Conservation (phyloP, 2,797 vertebrate genomes). For the Lepidocolaptes lacrymiger region DNA sequence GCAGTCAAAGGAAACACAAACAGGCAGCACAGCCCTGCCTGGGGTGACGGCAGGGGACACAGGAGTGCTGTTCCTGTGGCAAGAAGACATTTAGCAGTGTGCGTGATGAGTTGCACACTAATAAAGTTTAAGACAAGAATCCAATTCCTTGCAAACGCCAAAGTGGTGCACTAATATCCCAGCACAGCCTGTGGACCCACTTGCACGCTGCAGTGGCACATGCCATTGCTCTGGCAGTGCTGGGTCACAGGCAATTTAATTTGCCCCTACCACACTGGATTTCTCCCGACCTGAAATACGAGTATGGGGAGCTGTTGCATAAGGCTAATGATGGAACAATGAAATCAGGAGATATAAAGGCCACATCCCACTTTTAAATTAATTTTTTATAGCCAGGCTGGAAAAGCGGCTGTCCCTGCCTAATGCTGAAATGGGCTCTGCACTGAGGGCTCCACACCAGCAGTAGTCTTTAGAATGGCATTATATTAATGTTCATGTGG, state of each 20-base stretch:
- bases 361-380: slow-evolving; percentile 18
- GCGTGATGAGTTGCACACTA: not conserved
- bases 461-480: not conserved
- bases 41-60: not conserved
- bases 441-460: not conserved
- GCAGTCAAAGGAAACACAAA: slow-evolving; percentile 43
- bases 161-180: not conserved
- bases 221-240: not conserved
- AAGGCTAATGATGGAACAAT: not conserved
- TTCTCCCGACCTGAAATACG: not conserved
- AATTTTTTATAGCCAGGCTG: slow-evolving; percentile 2
- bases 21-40: not conserved
- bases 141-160: not conserved
- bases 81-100: not conserved
- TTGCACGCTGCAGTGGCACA: fast-evolving
- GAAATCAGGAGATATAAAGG: not conserved
- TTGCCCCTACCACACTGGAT: not conserved
- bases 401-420: not conserved
- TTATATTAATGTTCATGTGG: not conserved
- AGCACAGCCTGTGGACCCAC: not conserved
- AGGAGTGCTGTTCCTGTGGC: not conserved
- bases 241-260: not conserved
- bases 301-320: not conserved
- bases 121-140: not conserved
- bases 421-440: not conserved